A percentile compares a stretch with the other conserved stretches of the same genome.
These are phyloP conservation scores for Chaetorhynchus papuensis DNA, from an alignment of 2,113 vertebrate genomes.

Conservation along the genomic window DNA sequence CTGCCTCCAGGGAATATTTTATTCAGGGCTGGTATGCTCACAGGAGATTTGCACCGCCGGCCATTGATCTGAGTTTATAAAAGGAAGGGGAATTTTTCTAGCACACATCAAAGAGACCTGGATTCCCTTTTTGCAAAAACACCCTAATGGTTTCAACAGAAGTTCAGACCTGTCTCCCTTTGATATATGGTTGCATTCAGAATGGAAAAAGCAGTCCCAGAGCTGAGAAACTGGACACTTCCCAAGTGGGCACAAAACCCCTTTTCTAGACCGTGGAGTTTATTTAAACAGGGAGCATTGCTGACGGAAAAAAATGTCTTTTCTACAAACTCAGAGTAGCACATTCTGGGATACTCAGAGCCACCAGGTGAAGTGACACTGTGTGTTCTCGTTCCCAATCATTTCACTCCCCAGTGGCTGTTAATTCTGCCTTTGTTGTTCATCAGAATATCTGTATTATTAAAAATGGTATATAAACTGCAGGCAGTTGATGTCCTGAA, in stretches of 20 bases:
- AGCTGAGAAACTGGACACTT: conserved; percentile 41
- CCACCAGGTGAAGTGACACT: not conserved
- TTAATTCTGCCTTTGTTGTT: not conserved
- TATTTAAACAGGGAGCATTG: conserved; percentile 22
- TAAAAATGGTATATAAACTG: not conserved
- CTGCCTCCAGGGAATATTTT: conserved; percentile 42
- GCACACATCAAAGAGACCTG: conserved; percentile 71
- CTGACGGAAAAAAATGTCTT: conserved; percentile 13
- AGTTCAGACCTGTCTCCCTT: conserved; percentile 67
- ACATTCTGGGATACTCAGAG: not conserved
- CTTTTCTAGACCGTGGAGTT: conserved; percentile 34
- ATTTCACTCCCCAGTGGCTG: not conserved
- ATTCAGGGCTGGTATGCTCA: conserved; percentile 42
- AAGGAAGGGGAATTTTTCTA: conserved; percentile 64
- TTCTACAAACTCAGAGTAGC: not conserved
- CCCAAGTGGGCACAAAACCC: conserved; percentile 48
- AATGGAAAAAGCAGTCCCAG: conserved; percentile 57
- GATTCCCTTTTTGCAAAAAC: conserved; percentile 67
- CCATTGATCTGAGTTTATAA: conserved; percentile 65
- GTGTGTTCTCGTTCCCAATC: not conserved
- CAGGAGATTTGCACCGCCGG: conserved; percentile 20
- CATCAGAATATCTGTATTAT: not conserved
- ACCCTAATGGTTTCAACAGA: conserved; percentile 73
- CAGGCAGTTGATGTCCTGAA: not conserved
- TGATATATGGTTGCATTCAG: conserved; percentile 65